These are phyloP conservation scores for Rhagoletis pomonella DNA, from an alignment of 1,140 invertebrate genomes.

Conservation along the genomic window DNA sequence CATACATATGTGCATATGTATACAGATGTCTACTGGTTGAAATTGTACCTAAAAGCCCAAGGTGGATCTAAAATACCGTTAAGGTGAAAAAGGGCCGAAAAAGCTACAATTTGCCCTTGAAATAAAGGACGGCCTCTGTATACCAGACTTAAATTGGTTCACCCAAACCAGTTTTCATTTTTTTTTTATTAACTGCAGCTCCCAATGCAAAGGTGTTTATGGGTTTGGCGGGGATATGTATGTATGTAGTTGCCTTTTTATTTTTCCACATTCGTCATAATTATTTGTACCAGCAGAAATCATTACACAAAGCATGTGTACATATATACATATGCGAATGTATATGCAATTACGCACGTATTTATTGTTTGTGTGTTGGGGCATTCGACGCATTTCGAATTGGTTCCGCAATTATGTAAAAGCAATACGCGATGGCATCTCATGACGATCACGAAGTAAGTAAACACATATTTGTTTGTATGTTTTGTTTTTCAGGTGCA, in stretches of 20 bases:
- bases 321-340: not conserved
- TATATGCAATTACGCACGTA: not conserved
- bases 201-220: not conserved
- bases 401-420: not conserved
- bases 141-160: too few relatives aligned
- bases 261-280: constrained; percentile 1
- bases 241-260: not conserved
- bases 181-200: too few relatives aligned
- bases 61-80: too few relatives aligned
- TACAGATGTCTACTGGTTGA: too few relatives aligned
- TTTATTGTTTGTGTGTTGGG: not conserved
- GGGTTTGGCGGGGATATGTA: not conserved
- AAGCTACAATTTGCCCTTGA: too few relatives aligned
- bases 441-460: not conserved
- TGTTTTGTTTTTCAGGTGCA: too few relatives aligned
- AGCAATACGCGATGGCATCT: constrained; percentile 15
- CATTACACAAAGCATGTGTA: not conserved
- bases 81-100: too few relatives aligned
- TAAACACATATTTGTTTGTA: too few relatives aligned
- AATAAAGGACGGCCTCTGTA: too few relatives aligned
- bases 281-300: not conserved
- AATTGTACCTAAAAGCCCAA: too few relatives aligned
- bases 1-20: too few relatives aligned
- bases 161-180: too few relatives aligned
- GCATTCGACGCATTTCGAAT: not conserved